Base-by-base conservation (phyloP, 2,888 invertebrate species). In the Microctonus aethiopoides region DNA sequence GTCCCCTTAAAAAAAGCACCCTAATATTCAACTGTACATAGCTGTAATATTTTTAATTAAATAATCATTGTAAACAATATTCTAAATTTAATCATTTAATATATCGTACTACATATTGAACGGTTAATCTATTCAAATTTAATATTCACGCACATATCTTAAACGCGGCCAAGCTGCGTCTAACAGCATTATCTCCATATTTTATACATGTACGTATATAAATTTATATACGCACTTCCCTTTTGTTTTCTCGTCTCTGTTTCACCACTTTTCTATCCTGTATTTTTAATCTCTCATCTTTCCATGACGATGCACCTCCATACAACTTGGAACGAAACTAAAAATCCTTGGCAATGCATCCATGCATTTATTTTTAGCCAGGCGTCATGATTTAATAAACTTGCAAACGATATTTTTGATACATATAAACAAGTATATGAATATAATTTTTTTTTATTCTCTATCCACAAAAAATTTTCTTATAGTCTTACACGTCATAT, bases 301-400 rank as follows among this genome's bases (percentile, higher is more conserved):
- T 41, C 67, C 36, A 32, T 66, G n/a, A 71, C 61, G 46, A 52
- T 68, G 29, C 56, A 32, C 51, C 39, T 36, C 57, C 51, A 22
- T 59, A 36, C 60, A 74, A 71, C 79, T 75, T 72, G 73, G 71
- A 59, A 68, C 69, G 63, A 71, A 70, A 73, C 72, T 72, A 77
- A 76, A 76, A 79, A 76, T 77, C 71, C 75, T 6, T 7, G 36
- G 77, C 75, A 79, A 71, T 77, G 76, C 77, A 74, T 74, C 77
- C 73, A 77, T 75, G 72, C 75, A 67, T 68, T 69, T 56, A 26
- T 51, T 32, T 71, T 62, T 68, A 73, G 70, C 16, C n/a, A n/a
- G 68, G 70, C 72, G 72, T 76, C 75, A 74, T 73, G 64, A 77
- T 80, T 80, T 78, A 78, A 81, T 81, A 81, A 81, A 72, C 77